Conservation (phyloP, 2,797 vertebrate genomes). For the Chaetodon trifasciatus region DNA sequence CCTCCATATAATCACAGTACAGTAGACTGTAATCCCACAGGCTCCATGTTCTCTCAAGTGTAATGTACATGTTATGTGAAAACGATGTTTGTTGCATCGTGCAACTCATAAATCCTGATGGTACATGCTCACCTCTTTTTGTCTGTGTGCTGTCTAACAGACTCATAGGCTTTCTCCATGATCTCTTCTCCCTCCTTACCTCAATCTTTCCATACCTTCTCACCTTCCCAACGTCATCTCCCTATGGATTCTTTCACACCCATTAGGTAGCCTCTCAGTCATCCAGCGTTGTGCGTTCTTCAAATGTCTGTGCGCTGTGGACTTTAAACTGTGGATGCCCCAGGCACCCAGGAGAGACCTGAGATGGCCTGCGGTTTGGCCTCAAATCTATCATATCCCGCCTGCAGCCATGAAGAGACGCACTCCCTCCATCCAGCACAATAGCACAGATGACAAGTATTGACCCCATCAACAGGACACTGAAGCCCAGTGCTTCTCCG, state of each 20-base stretch:
- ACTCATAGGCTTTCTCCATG: conserved; percentile 16
- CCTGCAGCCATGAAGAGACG: conserved; percentile 66
- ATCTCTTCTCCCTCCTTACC: conserved; percentile 51
- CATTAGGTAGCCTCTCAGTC: conserved; percentile 60
- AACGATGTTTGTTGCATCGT: conserved; percentile 31
- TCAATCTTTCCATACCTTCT: conserved; percentile 43
- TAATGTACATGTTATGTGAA: conserved; percentile 51
- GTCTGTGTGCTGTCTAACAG: conserved; percentile 23
- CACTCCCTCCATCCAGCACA: conserved; percentile 41
- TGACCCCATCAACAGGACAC: conserved; percentile 55
- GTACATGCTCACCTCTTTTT: conserved; percentile 4
- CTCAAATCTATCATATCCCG: conserved; percentile 69
- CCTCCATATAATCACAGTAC: conserved; percentile 63
- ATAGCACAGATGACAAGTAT: conserved; percentile 65
- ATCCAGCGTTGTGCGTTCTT: conserved; percentile 50
- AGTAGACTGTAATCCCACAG: conserved; percentile 57
- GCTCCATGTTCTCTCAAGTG: conserved; percentile 54
- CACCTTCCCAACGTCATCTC: conserved; percentile 32
- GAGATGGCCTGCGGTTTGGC: conserved; percentile 66
- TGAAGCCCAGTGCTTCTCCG: conserved; percentile 51
- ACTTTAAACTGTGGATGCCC: conserved; percentile 71
- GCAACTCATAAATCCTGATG: conserved; percentile 32
- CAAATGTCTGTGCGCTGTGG: conserved; percentile 57
- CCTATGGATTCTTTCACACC: conserved; percentile 56
- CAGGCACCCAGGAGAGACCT: conserved; percentile 66